phyloP scores from a whole-genome alignment of 53 echinoderm and acorn worm species.

The Astropecten irregularis region DNA sequence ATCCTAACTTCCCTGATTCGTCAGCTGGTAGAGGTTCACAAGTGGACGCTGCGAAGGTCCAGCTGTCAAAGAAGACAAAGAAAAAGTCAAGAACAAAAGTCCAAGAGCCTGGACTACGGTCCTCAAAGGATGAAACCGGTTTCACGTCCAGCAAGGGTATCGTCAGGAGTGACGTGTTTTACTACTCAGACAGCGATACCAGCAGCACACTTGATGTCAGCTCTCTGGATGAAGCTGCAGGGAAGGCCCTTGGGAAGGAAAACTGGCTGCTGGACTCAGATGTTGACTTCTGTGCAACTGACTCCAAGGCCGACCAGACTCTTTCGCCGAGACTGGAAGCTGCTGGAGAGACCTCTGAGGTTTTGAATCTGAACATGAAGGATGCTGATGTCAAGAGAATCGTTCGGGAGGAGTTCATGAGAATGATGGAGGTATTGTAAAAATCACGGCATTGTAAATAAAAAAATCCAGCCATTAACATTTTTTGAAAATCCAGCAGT shows the following conservation, averaged over 20 bases:
- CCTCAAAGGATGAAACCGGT: not conserved
- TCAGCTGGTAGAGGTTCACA: not conserved
- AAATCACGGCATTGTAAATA: too few relatives aligned
- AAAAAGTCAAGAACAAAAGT: not conserved
- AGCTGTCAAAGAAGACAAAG: not conserved
- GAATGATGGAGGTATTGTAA: slow-evolving; percentile 35
- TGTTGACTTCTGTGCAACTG: not conserved
- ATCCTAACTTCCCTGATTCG: not conserved
- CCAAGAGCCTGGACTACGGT: not conserved
- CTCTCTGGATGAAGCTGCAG: slow-evolving; percentile 67
- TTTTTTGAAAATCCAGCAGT: too few relatives aligned
- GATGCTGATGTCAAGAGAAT: slow-evolving; percentile 37
- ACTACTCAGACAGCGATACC: slow-evolving; percentile 41
- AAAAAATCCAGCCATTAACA: not conserved
- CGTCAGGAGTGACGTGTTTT: not conserved
- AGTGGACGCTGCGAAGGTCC: slow-evolving; percentile 3
- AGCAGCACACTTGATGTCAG: slow-evolving; percentile 77
- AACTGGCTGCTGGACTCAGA: slow-evolving; percentile 26
- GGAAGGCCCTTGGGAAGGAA: not conserved
- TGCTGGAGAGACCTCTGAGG: not conserved
- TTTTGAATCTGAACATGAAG: slow-evolving; percentile 40
- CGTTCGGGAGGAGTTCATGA: slow-evolving; percentile 48
- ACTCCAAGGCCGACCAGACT: not conserved
- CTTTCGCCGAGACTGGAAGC: not conserved
- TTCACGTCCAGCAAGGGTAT: not conserved